Base-by-base conservation (phyloP, 2,888 invertebrate species). In the Eilema sororculum region DNA sequence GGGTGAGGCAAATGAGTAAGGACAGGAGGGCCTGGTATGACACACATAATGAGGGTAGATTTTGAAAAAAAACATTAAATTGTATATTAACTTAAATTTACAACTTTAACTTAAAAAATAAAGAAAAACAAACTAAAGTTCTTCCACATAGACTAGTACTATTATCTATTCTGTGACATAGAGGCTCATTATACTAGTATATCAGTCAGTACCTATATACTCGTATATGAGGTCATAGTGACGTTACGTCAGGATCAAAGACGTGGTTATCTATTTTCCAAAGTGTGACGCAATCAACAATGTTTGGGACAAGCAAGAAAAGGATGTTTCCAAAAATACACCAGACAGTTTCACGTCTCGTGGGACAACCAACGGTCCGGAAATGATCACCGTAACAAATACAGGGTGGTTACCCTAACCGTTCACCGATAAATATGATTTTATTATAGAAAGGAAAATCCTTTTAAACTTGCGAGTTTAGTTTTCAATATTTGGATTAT, bases 311-410 rank as follows among this genome's bases (percentile, higher is more conserved):
- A 69, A 68, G 64, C 37, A 75, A 67, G 71, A 64, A 69, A 67
- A 76, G 70, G 65, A 74, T 67, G 58, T 74, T 56, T 67, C 67
- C 69, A 63, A 73, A 80, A 80, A 80, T 82, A 78, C 64, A 68
- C 69, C 66, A 75, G 76, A 76, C 76, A 61, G 76, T 82, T 81
- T 84, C 79, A 84, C 78, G 84, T 85, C 74, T 81, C 78, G 75
- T 66, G 70, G 77, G 70, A 79, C 79, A 78, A 61, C 73, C 75
- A 82, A 82, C 78, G 73, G 75, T 74, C 78, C 75, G 82, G 82
- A 87, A 84, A 84, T 72, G 30, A 65, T 33, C 63, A 56, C 62
- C 60, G 67, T 72, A 65, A 67, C 70, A 74, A 72, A 74, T 69
- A 81, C 62, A 70, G 77, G 66, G 22, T 71, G 75, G 66, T 73